A percentile compares a stretch with the other conserved stretches of the same genome.
Evolutionary conservation across 2,797 vertebrate species (phyloP).

Genomic region (Pseudopleuronectes americanus): DNA sequence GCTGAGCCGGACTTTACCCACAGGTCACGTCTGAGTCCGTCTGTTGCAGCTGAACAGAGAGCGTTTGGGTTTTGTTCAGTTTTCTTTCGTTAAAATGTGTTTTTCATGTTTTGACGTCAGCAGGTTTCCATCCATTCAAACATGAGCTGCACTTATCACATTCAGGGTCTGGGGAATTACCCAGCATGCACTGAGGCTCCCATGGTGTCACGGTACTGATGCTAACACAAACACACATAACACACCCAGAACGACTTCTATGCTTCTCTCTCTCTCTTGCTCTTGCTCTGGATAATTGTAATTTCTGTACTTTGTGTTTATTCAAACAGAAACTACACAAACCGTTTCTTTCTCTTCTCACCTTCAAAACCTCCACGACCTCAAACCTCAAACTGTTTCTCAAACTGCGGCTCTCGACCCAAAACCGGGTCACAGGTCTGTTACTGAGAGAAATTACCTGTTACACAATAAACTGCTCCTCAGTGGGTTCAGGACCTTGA

Average conservation of each 20-base stretch:
- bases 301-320: background rate
- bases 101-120: background rate
- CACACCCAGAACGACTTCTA: constrained; percentile 4
- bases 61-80: too few relatives aligned
- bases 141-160: background rate
- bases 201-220: background rate
- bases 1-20: too few relatives aligned
- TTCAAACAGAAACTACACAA: constrained; percentile 28
- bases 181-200: constrained; percentile 7
- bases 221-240: constrained; percentile 7
- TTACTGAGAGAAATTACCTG: constrained; percentile 17
- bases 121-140: background rate
- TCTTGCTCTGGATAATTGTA: background rate
- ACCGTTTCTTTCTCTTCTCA: too few relatives aligned
- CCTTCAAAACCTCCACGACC: background rate
- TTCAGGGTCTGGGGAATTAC: background rate
- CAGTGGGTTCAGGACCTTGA: too few relatives aligned
- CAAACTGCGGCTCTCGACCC: background rate
- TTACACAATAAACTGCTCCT: too few relatives aligned
- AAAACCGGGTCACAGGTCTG: constrained; percentile 17
- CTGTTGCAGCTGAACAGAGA: too few relatives aligned
- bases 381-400: constrained; percentile 12
- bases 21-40: too few relatives aligned
- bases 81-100: too few relatives aligned
- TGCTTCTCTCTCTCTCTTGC: background rate